Evolutionary conservation across 2,113 vertebrate genomes (phyloP).

Genomic region (Vidua macroura): DNA sequence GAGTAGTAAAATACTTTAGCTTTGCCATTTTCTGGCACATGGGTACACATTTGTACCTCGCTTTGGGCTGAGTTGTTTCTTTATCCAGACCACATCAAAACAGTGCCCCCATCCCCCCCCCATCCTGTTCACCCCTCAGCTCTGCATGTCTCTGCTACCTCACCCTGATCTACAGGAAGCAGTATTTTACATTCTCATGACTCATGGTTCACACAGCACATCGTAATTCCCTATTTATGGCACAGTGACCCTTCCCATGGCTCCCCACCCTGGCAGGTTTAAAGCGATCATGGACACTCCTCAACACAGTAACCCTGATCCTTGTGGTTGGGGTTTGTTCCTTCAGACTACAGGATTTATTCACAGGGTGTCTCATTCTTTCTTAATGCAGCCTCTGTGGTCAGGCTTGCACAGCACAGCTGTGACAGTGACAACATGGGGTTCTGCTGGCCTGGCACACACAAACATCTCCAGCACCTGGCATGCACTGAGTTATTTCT

Average conservation of each 20-base stretch:
- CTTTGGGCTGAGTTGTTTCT: not conserved
- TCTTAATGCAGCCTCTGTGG: not conserved
- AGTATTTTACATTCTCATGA: not conserved
- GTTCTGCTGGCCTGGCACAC: not conserved
- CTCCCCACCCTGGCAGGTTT: not conserved
- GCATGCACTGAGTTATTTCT: not conserved
- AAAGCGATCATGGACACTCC: fast-evolving
- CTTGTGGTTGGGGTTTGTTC: not conserved
- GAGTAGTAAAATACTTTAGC: fast-evolving
- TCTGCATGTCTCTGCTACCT: not conserved
- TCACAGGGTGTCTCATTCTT: not conserved
- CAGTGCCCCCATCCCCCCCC: not conserved
- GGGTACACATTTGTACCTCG: fast-evolving
- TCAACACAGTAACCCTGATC: not conserved
- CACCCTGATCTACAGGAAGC: not conserved
- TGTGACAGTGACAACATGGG: not conserved
- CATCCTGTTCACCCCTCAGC: not conserved
- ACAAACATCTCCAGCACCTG: not conserved
- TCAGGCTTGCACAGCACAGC: not conserved
- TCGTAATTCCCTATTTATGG: not conserved
- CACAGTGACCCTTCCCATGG: not conserved
- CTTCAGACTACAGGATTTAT: not conserved
- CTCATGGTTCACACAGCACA: not conserved
- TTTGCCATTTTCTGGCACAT: not conserved
- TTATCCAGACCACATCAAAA: not conserved